A percentile compares a stretch with the other conserved stretches of the same genome.
Conservation (phyloP, 2,888 invertebrate species). For the Panopea generosa region DNA sequence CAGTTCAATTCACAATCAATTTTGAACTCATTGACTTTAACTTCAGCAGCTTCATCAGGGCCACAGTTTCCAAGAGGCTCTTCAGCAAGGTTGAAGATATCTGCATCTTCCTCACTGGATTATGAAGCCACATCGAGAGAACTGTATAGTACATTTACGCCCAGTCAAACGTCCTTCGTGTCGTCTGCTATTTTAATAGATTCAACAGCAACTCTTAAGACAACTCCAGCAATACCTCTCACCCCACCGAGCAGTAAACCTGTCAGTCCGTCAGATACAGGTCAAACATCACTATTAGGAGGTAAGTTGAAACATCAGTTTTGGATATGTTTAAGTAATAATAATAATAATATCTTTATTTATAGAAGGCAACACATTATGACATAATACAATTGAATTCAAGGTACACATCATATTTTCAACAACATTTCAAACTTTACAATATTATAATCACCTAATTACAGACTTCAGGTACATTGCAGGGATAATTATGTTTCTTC, state of each 20-base stretch:
- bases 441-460: neutral
- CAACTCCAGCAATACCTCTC: slow-evolving; percentile 44
- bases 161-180: slow-evolving; percentile 36
- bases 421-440: neutral
- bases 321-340: neutral
- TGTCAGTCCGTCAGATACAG: slow-evolving; percentile 26
- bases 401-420: neutral
- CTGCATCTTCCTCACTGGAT: slow-evolving; percentile 12
- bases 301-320: slow-evolving; percentile 27
- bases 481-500: neutral
- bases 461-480: no score
- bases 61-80: slow-evolving; percentile 1
- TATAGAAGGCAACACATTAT: no score
- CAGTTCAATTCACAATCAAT: slow-evolving; percentile 1
- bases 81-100: neutral
- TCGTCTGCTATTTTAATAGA: slow-evolving; percentile 16
- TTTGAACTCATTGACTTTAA: slow-evolving; percentile 4
- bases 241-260: slow-evolving; percentile 46
- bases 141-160: slow-evolving; percentile 34
- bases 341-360: no score
- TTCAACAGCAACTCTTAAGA: slow-evolving; percentile 32
- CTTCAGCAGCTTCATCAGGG: slow-evolving; percentile 13
- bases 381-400: no score
- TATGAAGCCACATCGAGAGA: slow-evolving; percentile 33
- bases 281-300: slow-evolving; percentile 49